A percentile compares a stretch with the other conserved stretches of the same genome.
phyloP scores from a whole-genome alignment of 1,140 invertebrate genomes.

The Zaprionus davidi region DNA sequence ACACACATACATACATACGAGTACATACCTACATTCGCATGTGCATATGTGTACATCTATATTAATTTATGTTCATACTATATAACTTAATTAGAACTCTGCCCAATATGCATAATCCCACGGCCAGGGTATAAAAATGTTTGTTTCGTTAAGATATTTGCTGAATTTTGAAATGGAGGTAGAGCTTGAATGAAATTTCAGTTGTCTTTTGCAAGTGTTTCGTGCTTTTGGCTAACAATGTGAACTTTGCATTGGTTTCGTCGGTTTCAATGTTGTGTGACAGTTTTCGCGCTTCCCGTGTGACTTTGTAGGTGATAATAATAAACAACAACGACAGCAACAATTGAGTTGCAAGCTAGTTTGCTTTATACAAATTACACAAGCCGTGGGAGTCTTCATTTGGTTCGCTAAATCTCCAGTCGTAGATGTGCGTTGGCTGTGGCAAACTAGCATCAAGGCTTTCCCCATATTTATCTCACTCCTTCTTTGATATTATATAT shows the following conservation, averaged over 20 bases:
- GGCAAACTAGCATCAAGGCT: not conserved
- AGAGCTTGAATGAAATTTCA: not conserved
- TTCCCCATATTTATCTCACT: no score
- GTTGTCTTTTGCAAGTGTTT: conserved; percentile 52
- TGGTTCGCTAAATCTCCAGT: conserved; percentile 60
- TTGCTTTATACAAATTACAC: conserved; percentile 78
- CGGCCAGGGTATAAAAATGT: no score
- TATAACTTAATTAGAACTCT: no score
- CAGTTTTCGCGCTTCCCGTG: conserved; percentile 43
- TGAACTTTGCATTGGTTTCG: conserved; percentile 48
- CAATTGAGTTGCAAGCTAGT: conserved; percentile 40
- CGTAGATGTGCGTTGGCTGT: not conserved
- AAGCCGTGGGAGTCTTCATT: conserved; percentile 76
- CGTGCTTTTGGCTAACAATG: conserved; percentile 47
- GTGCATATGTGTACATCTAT: no score
- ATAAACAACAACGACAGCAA: conserved; percentile 22
- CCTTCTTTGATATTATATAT: no score
- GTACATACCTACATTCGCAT: no score
- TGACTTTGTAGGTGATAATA: conserved; percentile 24
- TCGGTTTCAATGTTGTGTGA: conserved; percentile 34
- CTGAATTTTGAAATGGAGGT: no score
- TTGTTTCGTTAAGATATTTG: no score
- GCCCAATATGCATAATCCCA: no score
- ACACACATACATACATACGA: not conserved
- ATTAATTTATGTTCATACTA: no score